Conservation (phyloP, 2,113 vertebrate species). For the Marmota flaviventris region DNA sequence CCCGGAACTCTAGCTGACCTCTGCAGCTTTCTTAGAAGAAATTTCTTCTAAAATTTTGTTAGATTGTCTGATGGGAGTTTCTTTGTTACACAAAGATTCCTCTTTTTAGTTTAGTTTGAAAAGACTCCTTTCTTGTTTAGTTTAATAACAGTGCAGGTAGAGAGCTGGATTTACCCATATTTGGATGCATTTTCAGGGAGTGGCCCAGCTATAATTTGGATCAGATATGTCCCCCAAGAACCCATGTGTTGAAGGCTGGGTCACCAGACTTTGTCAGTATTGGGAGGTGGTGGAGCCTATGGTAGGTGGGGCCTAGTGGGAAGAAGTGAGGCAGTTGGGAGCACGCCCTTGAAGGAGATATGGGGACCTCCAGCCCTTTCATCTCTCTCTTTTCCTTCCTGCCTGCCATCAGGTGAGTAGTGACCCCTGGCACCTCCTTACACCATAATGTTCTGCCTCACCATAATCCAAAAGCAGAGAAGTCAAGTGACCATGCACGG, state of each 20-base stretch:
- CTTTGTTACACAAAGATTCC: neutral
- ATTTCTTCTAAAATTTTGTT: neutral
- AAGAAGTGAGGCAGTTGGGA: neutral
- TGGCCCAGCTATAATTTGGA: accelerated
- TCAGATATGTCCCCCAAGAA: neutral
- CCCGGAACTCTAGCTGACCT: neutral
- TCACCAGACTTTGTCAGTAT: neutral
- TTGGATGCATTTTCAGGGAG: neutral
- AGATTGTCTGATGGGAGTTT: neutral
- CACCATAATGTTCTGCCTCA: neutral
- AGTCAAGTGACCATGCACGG: neutral
- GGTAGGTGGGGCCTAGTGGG: neutral
- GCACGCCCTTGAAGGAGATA: neutral
- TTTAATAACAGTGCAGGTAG: neutral
- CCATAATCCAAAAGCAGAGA: neutral
- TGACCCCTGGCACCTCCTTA: neutral
- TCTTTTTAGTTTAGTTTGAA: neutral
- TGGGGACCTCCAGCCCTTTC: neutral
- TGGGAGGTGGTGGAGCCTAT: neutral
- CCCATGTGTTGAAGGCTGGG: neutral
- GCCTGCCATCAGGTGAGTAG: neutral
- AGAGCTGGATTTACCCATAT: neutral
- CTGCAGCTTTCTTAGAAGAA: neutral
- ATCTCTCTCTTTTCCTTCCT: neutral
- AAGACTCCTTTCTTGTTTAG: neutral